Conservation (phyloP, 2,113 vertebrate genomes). For the Cyprichromis sp. region DNA sequence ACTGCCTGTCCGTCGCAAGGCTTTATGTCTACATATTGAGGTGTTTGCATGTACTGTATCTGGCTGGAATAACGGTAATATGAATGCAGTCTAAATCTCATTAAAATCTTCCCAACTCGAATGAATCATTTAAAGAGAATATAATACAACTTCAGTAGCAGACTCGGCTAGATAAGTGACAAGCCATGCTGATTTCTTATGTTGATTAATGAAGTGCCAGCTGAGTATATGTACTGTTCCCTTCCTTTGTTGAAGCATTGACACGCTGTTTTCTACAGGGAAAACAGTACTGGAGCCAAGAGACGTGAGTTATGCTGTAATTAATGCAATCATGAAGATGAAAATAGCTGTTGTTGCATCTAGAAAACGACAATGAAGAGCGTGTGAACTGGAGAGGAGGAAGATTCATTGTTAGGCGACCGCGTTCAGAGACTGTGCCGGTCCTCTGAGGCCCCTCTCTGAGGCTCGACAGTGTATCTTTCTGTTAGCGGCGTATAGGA, state of each 20-base stretch:
- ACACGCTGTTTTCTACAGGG: constrained; percentile 54
- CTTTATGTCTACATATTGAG: neutral
- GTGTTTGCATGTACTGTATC: neutral
- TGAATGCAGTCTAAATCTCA: constrained; percentile 16
- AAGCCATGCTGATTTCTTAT: constrained; percentile 38
- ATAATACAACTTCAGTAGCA: neutral
- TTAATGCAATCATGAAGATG: constrained; percentile 68
- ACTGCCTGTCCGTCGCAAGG: constrained; percentile 9
- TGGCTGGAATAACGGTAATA: neutral
- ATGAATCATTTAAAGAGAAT: constrained; percentile 11
- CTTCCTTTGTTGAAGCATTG: constrained; percentile 46
- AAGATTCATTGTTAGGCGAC: constrained; percentile 38
- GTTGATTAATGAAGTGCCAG: constrained; percentile 69
- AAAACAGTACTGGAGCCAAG: constrained; percentile 45
- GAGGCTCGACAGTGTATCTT: neutral
- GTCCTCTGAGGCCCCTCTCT: constrained; percentile 8
- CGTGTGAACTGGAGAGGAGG: neutral
- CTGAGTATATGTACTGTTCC: constrained; percentile 43
- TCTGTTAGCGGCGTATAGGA: neutral
- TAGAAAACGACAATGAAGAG: constrained; percentile 26
- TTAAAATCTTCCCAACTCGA: constrained; percentile 16
- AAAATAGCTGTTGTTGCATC: constrained; percentile 65
- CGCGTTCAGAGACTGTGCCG: neutral
- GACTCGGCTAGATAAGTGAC: constrained; percentile 31
- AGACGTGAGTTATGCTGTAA: constrained; percentile 59